Evolutionary conservation across 2,888 invertebrate species (phyloP).

Genomic region (Nowickia ferox): DNA sequence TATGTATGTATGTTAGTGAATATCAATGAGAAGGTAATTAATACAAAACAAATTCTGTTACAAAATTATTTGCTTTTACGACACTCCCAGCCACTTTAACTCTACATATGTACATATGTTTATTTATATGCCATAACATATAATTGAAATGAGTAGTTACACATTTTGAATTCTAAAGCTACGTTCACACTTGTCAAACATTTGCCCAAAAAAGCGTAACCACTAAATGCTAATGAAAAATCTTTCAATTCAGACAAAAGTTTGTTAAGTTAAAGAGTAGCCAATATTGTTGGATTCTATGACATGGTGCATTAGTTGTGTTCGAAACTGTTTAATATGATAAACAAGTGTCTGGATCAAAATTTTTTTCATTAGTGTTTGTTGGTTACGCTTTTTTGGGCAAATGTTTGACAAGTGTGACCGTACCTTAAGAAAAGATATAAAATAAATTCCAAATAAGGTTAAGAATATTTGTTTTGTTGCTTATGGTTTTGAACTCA

Average conservation of each 20-base stretch:
- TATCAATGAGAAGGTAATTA: conserved; percentile 57
- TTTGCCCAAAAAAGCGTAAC: too few species aligned
- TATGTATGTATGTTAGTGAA: background rate
- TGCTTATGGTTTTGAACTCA: background rate
- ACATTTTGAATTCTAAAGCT: conserved; percentile 36
- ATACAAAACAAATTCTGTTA: conserved; percentile 53
- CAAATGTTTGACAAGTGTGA: too few species aligned
- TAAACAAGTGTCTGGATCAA: too few species aligned
- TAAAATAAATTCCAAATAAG: conserved; percentile 54
- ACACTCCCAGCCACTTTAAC: conserved; percentile 27
- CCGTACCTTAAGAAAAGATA: background rate
- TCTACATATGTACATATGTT: conserved; percentile 6
- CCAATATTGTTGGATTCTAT: too few species aligned
- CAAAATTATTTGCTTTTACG: conserved; percentile 4
- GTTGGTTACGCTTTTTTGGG: too few species aligned
- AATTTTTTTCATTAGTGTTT: too few species aligned
- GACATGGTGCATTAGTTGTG: too few species aligned
- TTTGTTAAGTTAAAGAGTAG: too few species aligned
- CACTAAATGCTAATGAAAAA: too few species aligned
- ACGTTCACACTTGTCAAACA: too few species aligned
- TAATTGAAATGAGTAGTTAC: conserved; percentile 58
- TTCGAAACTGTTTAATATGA: too few species aligned
- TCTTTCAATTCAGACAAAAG: too few species aligned
- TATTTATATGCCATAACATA: conserved; percentile 44
- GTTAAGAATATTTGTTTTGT: conserved; percentile 38